Conservation (phyloP, 1,140 invertebrate genomes). For the Potamilus streckersoni region DNA sequence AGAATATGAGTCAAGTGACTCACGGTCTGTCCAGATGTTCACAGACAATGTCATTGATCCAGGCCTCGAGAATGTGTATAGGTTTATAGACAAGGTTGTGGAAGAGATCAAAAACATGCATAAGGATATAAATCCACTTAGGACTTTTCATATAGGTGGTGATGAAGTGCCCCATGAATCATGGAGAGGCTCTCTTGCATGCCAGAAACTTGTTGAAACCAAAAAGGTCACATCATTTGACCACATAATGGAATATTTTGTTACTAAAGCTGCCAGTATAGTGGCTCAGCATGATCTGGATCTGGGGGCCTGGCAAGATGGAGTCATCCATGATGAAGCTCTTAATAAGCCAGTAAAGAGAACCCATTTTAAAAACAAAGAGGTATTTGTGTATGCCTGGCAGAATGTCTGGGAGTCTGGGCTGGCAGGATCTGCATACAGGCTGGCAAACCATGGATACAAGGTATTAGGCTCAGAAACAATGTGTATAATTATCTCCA, state of each 20-base stretch:
- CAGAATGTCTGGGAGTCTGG: constrained; percentile 65
- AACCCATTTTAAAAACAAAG: constrained; percentile 44
- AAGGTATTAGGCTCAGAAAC: constrained; percentile 43
- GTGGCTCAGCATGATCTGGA: constrained; percentile 43
- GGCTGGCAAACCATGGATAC: constrained; percentile 62
- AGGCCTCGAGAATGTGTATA: constrained; percentile 58
- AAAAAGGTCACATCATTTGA: constrained; percentile 38
- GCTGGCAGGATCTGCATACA: constrained; percentile 53
- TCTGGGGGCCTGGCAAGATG: constrained; percentile 59
- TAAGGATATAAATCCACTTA: constrained; percentile 49
- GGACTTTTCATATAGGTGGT: constrained; percentile 62
- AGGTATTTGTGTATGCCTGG: constrained; percentile 57
- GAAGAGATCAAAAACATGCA: constrained; percentile 53
- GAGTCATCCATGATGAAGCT: constrained; percentile 43
- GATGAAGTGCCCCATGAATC: constrained; percentile 61
- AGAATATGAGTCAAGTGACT: constrained; percentile 23
- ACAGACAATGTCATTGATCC: constrained; percentile 62
- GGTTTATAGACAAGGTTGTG: constrained; percentile 59
- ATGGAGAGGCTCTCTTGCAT: constrained; percentile 59
- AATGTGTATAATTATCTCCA: background rate
- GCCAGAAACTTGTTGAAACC: constrained; percentile 42
- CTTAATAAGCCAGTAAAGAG: constrained; percentile 31
- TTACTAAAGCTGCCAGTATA: constrained; percentile 42
- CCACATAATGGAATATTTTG: constrained; percentile 59
- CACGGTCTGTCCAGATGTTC: constrained; percentile 57